Evolutionary conservation across 1,140 invertebrate genomes (phyloP).

Genomic region (Drosophila nannoptera): DNA sequence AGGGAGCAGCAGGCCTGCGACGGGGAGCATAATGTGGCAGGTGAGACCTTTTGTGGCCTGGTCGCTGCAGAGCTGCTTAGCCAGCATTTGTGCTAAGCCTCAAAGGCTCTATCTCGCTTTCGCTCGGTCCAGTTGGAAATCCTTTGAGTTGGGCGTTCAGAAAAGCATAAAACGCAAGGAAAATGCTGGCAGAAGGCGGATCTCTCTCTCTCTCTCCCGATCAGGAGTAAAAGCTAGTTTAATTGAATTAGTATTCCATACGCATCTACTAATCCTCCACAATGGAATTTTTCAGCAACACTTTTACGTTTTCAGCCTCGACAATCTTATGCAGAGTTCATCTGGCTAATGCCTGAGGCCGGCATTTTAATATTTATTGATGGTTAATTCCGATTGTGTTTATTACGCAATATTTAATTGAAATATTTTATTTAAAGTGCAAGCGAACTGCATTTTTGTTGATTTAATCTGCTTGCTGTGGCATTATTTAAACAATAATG

Average conservation of each 20-base stretch:
- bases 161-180: no score
- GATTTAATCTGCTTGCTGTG: neutral
- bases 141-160: no score
- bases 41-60: conserved; percentile 27
- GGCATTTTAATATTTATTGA: no score
- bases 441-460: conserved; percentile 11
- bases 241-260: no score
- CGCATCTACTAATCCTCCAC: no score
- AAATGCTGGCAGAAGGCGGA: no score
- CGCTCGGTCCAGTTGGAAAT: no score
- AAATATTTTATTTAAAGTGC: conserved; percentile 14
- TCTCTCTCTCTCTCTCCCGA: no score
- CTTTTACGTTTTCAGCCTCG: no score
- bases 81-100: conserved; percentile 16
- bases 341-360: no score
- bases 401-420: conserved; percentile 8
- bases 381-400: neutral
- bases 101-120: conserved; percentile 8
- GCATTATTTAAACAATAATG: conserved; percentile 24
- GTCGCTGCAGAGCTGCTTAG: neutral
- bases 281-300: no score
- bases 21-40: conserved; percentile 29
- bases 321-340: neutral
- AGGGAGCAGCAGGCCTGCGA: neutral
- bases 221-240: no score